Base-by-base conservation (phyloP, 2,888 invertebrate species). In the Oscheius onirici region DNA sequence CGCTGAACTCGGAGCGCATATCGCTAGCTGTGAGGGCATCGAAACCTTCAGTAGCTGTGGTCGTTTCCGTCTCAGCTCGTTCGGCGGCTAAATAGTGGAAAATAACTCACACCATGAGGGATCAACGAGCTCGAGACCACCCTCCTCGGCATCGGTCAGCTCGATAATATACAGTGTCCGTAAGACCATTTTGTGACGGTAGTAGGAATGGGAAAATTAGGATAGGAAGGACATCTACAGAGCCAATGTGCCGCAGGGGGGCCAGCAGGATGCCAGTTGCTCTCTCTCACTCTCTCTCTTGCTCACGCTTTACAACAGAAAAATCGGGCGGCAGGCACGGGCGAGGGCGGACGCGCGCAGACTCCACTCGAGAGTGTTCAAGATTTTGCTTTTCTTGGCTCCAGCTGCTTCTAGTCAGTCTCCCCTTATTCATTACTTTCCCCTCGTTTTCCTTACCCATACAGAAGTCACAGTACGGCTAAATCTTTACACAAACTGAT, bases 61-160 rank as follows among this genome's bases (percentile, higher is more conserved):
- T 73, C 44, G 76, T 70, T 20, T 65, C 75, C 11, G 75, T 80
- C 44, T 80, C 81, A 6, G 82, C 83, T 22, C 77, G 68, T 44
- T 77, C 80, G n/a, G 79, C 78, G 44, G 78, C 85, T 83, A 78
- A 83, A 77, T 24, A 10, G 34, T 65, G 72, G 20, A 68, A 58
- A 65, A 69, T 43, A 49, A 82, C 86, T 85, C 83, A 87, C 87
- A 82, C 87, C 87, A 87, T 55, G 84, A 79, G 22, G 86, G 86
- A 74, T 87, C 87, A 73, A 87, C 86, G 72, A 87, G 83, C 77
- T 87, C 87, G 52, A 87, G 79, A 57, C 87, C 87, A 71, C 87
- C 87, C 71, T 87, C 86, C 69, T 86, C 87, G 73, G 86, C 77
- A 40, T 87, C 87, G 68, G 79, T 77, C 73, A 87, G 77, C 74